These are phyloP conservation scores for Cylas formicarius DNA, from an alignment of 1,140 invertebrate genomes.

Conservation along the genomic window DNA sequence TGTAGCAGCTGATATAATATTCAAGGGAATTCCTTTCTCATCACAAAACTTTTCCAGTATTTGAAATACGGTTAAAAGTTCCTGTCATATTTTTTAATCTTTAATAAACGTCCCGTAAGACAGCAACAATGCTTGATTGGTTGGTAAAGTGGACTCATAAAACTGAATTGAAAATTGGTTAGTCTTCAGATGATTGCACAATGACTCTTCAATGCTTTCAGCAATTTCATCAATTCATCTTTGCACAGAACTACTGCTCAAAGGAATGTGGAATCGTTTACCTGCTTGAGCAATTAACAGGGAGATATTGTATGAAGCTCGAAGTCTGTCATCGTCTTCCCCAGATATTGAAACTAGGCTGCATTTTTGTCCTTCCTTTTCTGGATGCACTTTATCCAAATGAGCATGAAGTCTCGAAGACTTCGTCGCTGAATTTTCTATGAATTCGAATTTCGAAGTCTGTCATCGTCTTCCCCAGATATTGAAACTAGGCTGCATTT, in stretches of 20 bases:
- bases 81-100: constrained; percentile 18
- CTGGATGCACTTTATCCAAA: constrained; percentile 35
- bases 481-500: too few relatives aligned
- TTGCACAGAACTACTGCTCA: constrained; percentile 36
- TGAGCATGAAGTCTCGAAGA: constrained; percentile 31
- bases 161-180: too few relatives aligned
- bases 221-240: constrained; percentile 23
- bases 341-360: constrained; percentile 29
- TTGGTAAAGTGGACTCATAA: constrained; percentile 16
- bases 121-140: constrained; percentile 19
- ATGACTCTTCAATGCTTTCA: constrained; percentile 38
- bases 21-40: constrained; percentile 28
- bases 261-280: constrained; percentile 37
- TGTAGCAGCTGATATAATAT: constrained; percentile 28
- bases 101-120: constrained; percentile 20
- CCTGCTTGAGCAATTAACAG: constrained; percentile 37
- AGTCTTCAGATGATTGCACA: constrained; percentile 28
- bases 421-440: constrained; percentile 37
- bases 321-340: constrained; percentile 36
- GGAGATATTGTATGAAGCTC: constrained; percentile 39
- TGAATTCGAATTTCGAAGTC: too few relatives aligned
- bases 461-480: too few relatives aligned
- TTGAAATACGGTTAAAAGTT: constrained; percentile 37
- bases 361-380: constrained; percentile 33
- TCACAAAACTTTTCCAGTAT: constrained; percentile 28